Conservation (phyloP, 2,888 invertebrate species). For the Mesorhabditis sp. region DNA sequence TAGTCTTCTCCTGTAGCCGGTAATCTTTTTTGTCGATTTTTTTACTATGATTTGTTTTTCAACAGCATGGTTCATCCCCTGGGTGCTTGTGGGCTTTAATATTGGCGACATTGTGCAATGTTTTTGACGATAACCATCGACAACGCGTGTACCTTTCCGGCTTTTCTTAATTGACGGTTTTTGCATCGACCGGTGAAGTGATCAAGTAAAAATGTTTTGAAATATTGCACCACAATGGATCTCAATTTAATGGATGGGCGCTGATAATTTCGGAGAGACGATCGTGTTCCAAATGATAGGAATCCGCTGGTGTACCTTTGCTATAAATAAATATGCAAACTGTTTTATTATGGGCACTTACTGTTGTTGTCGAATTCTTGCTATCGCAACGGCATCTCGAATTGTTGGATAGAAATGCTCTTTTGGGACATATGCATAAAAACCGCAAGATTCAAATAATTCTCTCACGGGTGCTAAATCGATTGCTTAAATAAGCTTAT, state of each 20-base stretch:
- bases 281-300: slow-evolving; percentile 26
- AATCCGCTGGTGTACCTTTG: slow-evolving; percentile 1
- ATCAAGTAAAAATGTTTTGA: too few species aligned
- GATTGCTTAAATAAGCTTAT: neutral
- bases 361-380: slow-evolving; percentile 40
- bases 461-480: slow-evolving; percentile 51
- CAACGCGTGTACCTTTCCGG: too few species aligned
- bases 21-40: too few species aligned
- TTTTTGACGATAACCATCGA: too few species aligned
- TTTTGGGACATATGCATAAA: slow-evolving; percentile 51
- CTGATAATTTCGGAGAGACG: slow-evolving; percentile 32
- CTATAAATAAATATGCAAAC: neutral
- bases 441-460: slow-evolving; percentile 48
- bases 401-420: slow-evolving; percentile 56
- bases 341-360: slow-evolving; percentile 14
- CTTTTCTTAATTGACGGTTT: too few species aligned
- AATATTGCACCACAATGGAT: neutral
- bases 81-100: too few species aligned
- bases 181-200: too few species aligned
- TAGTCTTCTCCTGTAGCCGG: too few species aligned
- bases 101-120: too few species aligned
- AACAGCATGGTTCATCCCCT: too few species aligned
- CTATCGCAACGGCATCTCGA: slow-evolving; percentile 53
- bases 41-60: too few species aligned
- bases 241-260: slow-evolving; percentile 28